Evolutionary conservation across 2,113 vertebrate species (phyloP), one percentile per base, ranked within the genome.

Genomic region (Pristiophorus japonicus): DNA sequence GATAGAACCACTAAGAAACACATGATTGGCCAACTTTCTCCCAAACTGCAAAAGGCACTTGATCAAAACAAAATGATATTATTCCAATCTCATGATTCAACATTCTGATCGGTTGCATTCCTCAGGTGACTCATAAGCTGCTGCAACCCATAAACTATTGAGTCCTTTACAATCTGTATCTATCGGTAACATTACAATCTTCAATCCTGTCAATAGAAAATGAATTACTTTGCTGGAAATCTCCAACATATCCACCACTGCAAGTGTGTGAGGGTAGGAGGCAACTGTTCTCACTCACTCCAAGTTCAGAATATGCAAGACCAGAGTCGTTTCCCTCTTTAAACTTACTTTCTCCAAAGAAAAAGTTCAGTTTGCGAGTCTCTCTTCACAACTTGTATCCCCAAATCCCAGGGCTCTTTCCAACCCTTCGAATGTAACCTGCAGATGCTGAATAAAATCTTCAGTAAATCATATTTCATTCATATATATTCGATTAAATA

Each of bases 211-310:
- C 16, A 24, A 3, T 7, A 85, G 24, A 8, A 85, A 85, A 85
- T 85, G 24, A 45, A 85, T 87, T n/a, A 27, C 51, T 16, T 59
- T 59, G 51, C 24, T 27, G 24, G 51, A 90, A 12, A 1, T 34
- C 51, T 27, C 51, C 87, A 16, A 90, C 27, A 59, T 34, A 90
- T 59, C 12, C 27, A 85, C 22, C 2, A 24, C 51, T 62, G 10
- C 1, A 12, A 18, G 51, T 0, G 27, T 34, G 27, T 5, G 2
- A 30, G 24, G 0, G 5, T n/a, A n/a, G n/a, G n/a, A n/a, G n/a
- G n/a, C n/a, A n/a, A n/a, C n/a, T n/a, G n/a, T n/a, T n/a, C n/a
- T n/a, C n/a, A n/a, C n/a, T n/a, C n/a, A n/a, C n/a, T n/a, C n/a
- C n/a, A n/a, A n/a, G 16, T n/a, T 59, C 51, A 59, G 27, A 14